Conservation (phyloP, 2,888 invertebrate genomes). For the Alsophila aescularia region DNA sequence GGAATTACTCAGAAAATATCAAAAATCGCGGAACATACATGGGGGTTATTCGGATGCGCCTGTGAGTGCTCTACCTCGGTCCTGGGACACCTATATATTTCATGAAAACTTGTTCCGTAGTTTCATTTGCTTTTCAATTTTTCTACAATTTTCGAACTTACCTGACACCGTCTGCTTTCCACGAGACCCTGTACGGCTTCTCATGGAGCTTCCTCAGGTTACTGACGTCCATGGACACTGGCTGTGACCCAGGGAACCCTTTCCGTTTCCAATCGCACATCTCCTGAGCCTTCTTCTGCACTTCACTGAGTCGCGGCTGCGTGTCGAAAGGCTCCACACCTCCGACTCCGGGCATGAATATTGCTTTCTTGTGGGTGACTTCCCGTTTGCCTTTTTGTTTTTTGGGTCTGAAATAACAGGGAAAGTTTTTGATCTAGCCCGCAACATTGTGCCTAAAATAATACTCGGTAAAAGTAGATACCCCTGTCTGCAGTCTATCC, state of each 20-base stretch:
- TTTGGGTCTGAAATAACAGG: slow-evolving; percentile 22
- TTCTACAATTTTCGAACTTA: too few species aligned
- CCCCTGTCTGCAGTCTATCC: too few species aligned
- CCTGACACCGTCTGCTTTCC: slow-evolving; percentile 99
- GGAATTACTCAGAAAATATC: too few species aligned
- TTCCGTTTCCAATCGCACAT: slow-evolving; percentile 92
- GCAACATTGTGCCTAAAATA: not conserved
- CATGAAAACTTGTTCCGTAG: too few species aligned
- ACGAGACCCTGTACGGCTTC: slow-evolving; percentile 97
- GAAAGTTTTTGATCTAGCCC: not conserved
- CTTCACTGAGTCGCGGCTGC: slow-evolving; percentile 82
- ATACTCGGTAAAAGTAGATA: too few species aligned
- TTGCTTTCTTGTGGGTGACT: slow-evolving; percentile 84
- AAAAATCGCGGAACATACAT: too few species aligned
- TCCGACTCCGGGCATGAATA: slow-evolving; percentile 94
- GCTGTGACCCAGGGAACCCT: slow-evolving; percentile 98
- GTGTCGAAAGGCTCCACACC: slow-evolving; percentile 90
- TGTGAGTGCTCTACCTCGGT: too few species aligned
- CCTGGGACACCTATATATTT: too few species aligned
- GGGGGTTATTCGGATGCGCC: too few species aligned
- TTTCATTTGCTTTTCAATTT: too few species aligned
- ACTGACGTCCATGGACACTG: slow-evolving; percentile 95
- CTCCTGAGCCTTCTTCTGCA: slow-evolving; percentile 89
- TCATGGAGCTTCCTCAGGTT: slow-evolving; percentile 91
- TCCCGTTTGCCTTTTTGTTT: slow-evolving; percentile 79